phyloP scores from a whole-genome alignment of 2,797 vertebrate genomes.

The Betta splendens region DNA sequence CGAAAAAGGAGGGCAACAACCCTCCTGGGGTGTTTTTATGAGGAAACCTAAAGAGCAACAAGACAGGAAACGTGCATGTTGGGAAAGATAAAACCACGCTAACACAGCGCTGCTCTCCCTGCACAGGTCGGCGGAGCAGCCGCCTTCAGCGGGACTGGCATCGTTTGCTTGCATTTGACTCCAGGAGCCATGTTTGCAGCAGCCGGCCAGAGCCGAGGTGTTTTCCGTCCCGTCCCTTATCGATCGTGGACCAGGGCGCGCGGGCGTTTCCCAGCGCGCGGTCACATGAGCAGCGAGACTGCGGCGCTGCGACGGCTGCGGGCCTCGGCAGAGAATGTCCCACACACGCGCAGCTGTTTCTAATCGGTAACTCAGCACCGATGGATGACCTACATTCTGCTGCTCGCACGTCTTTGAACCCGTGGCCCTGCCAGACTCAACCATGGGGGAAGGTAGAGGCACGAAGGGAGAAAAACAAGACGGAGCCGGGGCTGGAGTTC shows the following conservation, averaged over 20 bases:
- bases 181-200: constrained; percentile 11
- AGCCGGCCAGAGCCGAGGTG: constrained; percentile 24
- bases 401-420: constrained; percentile 78
- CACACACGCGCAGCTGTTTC: constrained; percentile 83
- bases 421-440: constrained; percentile 72
- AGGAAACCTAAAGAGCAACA: constrained; percentile 32
- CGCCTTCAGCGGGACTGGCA: constrained; percentile 14
- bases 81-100: constrained; percentile 15
- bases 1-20: constrained; percentile 42
- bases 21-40: constrained; percentile 44
- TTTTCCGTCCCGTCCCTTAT: constrained; percentile 36
- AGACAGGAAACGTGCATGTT: constrained; percentile 27
- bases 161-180: constrained; percentile 25
- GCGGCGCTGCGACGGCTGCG: constrained; percentile 41
- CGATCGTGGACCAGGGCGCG: constrained; percentile 38
- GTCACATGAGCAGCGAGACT: constrained; percentile 20
- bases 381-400: constrained; percentile 85
- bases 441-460: constrained; percentile 70
- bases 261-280: constrained; percentile 32
- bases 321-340: constrained; percentile 64
- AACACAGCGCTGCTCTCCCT: constrained; percentile 14
- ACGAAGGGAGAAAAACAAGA: constrained; percentile 71
- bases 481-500: constrained; percentile 50
- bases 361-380: constrained; percentile 83
- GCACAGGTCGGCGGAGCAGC: constrained; percentile 1